Evolutionary conservation across 2,888 invertebrate genomes (phyloP).

Genomic region (Drosophila prolongata): DNA sequence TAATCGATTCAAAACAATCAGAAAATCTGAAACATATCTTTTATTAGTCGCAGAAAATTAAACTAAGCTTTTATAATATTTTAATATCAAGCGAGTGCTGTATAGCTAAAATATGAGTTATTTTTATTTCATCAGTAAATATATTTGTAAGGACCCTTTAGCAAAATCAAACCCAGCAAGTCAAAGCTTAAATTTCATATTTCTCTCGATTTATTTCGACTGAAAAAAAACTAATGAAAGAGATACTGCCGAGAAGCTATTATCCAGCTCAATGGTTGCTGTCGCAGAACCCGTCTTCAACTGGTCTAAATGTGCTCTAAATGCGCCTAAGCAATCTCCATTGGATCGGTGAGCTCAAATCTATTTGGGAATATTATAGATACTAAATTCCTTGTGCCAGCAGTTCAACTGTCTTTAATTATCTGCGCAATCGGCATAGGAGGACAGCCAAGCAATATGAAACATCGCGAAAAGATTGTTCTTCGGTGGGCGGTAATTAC

Average conservation of each 20-base stretch:
- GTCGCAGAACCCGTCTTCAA: constrained; percentile 20
- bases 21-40: too few relatives aligned
- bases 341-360: constrained; percentile 64
- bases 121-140: too few relatives aligned
- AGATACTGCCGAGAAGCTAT: neutral
- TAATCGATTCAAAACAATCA: too few relatives aligned
- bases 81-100: too few relatives aligned
- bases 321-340: constrained; percentile 62
- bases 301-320: constrained; percentile 62
- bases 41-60: too few relatives aligned
- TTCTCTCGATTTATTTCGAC: neutral
- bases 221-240: neutral
- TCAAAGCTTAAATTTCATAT: neutral
- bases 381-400: neutral
- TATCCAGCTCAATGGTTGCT: constrained; percentile 19
- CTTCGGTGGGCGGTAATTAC: neutral
- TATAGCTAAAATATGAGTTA: too few relatives aligned
- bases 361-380: fast-evolving
- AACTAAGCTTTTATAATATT: too few relatives aligned
- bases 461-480: neutral
- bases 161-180: neutral
- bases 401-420: constrained; percentile 44
- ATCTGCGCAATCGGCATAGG: constrained; percentile 24
- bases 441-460: constrained; percentile 31
- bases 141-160: too few relatives aligned